Conservation (phyloP, 2,888 invertebrate genomes). For the Girardia tigrina region DNA sequence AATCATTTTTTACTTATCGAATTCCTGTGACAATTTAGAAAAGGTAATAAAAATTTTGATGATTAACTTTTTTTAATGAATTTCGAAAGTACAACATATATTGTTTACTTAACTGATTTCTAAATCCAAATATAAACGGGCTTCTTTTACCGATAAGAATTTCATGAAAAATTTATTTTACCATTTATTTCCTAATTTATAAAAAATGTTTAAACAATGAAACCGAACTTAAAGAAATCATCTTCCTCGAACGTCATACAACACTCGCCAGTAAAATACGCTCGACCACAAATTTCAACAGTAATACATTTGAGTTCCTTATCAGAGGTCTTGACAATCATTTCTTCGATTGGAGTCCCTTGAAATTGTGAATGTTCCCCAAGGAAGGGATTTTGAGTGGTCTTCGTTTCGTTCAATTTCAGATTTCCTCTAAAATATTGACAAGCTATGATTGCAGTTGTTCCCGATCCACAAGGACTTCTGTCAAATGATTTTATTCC, state of each 20-base stretch:
- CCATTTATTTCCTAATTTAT: too few species aligned
- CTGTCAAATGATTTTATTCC: constrained; percentile 49
- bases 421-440: not conserved
- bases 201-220: not conserved
- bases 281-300: not conserved
- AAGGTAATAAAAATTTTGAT: too few species aligned
- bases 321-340: not conserved
- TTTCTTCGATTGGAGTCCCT: not conserved
- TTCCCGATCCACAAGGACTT: constrained; percentile 50
- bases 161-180: too few species aligned
- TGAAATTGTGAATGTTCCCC: not conserved
- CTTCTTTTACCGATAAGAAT: too few species aligned
- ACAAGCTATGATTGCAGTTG: constrained; percentile 46
- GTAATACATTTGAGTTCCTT: not conserved
- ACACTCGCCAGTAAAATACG: not conserved
- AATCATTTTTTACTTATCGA: too few species aligned
- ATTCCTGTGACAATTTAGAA: too few species aligned
- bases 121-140: too few species aligned
- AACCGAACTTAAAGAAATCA: not conserved
- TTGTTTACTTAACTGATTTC: too few species aligned
- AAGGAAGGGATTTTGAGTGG: not conserved
- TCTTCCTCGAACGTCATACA: not conserved
- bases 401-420: not conserved
- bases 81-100: too few species aligned
- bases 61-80: too few species aligned